These are phyloP conservation scores for Tychaedon coryphoeus DNA, from an alignment of 2,113 vertebrate species.

Conservation along the genomic window DNA sequence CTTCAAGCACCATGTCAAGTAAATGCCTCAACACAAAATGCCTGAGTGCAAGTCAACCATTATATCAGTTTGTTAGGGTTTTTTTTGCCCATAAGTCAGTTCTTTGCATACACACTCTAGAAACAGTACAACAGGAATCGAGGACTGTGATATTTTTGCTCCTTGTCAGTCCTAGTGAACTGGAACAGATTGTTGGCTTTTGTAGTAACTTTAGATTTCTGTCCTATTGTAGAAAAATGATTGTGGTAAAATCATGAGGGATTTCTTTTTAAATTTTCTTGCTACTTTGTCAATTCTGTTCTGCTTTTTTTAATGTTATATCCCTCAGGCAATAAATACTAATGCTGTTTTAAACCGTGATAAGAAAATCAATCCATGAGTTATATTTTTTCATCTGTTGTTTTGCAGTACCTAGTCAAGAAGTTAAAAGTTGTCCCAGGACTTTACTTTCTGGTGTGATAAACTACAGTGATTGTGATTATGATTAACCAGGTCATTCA, in stretches of 20 bases:
- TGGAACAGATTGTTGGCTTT: neutral
- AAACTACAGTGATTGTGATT: slow-evolving; percentile 65
- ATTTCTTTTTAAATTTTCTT: neutral
- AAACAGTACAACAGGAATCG: neutral
- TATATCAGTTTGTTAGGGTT: rapidly evolving
- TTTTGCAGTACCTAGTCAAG: slow-evolving; percentile 57
- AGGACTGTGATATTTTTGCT: neutral
- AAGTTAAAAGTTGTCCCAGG: slow-evolving; percentile 67
- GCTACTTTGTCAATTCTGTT: neutral
- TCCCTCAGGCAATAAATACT: slow-evolving; percentile 73
- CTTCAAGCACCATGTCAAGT: rapidly evolving
- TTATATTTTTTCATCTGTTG: neutral
- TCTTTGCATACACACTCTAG: neutral
- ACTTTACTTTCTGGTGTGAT: slow-evolving; percentile 33
- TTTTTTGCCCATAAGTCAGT: neutral
- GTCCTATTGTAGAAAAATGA: neutral
- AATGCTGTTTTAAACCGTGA: slow-evolving; percentile 70
- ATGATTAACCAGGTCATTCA: neutral
- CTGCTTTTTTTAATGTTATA: neutral
- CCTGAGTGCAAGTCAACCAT: neutral
- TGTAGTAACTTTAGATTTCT: neutral
- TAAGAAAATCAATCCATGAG: slow-evolving; percentile 72
- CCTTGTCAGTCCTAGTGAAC: neutral
- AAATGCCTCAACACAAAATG: neutral
- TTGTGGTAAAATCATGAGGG: neutral